phyloP scores from a whole-genome alignment of 2,888 invertebrate species.

The Diploptera punctata region DNA sequence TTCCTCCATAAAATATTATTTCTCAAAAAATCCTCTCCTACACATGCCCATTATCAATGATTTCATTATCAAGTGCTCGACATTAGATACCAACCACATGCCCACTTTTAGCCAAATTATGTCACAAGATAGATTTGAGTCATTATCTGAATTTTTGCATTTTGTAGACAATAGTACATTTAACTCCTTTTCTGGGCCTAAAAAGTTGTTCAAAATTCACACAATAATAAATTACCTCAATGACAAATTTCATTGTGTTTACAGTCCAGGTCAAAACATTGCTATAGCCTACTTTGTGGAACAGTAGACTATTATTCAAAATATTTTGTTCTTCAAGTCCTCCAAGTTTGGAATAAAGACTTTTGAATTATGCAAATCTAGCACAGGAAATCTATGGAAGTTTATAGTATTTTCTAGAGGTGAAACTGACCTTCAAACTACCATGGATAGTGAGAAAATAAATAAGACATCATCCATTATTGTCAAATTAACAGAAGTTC shows the following conservation, averaged over 20 bases:
- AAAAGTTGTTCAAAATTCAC: slow-evolving; percentile 9
- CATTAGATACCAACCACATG: too few species aligned
- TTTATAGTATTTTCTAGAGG: slow-evolving; percentile 20
- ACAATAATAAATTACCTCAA: background rate
- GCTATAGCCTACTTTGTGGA: slow-evolving; percentile 28
- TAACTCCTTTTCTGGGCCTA: background rate
- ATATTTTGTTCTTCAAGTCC: slow-evolving; percentile 21
- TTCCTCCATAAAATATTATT: slow-evolving; percentile 13
- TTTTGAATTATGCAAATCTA: slow-evolving; percentile 24
- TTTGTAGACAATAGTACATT: background rate
- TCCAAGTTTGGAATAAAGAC: too few species aligned
- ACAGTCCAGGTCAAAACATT: slow-evolving; percentile 21
- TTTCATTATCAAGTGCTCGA: too few species aligned
- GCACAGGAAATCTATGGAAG: slow-evolving; percentile 14
- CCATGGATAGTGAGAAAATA: background rate
- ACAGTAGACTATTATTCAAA: slow-evolving; percentile 19
- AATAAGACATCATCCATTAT: background rate
- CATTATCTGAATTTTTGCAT: background rate
- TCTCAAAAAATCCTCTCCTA: slow-evolving; percentile 17
- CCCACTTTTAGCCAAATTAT: slow-evolving; percentile 6
- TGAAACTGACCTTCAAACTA: background rate
- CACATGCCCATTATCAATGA: too few species aligned
- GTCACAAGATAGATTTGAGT: background rate
- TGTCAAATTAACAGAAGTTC: background rate
- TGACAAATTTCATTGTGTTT: slow-evolving; percentile 21